These are phyloP conservation scores for Epizoanthus fatuus DNA, from an alignment of 92 coral and sea anemone species.

Conservation along the genomic window DNA sequence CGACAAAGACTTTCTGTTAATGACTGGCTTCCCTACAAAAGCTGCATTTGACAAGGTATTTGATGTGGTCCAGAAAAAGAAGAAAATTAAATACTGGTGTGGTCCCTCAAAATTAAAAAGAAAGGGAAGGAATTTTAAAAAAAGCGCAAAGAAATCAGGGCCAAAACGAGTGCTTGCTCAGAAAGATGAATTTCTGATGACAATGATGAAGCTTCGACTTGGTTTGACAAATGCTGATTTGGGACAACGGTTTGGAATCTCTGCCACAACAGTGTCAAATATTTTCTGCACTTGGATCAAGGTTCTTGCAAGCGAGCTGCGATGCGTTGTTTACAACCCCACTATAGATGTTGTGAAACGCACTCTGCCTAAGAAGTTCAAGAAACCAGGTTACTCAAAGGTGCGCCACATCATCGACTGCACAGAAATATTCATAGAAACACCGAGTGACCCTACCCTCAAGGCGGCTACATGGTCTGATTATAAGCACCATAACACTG, in stretches of 20 bases:
- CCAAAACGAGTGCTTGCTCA: conserved; percentile 49
- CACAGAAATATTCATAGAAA: too few species aligned
- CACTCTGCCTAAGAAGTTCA: conserved; percentile 62
- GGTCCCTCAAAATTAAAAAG: conserved; percentile 19
- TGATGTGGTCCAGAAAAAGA: neutral
- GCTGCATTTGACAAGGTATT: neutral
- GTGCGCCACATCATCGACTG: too few species aligned
- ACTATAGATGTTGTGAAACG: conserved; percentile 40
- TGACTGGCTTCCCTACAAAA: neutral
- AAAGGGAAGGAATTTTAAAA: conserved; percentile 51
- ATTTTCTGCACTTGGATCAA: conserved; percentile 68
- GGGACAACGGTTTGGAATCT: conserved; percentile 63
- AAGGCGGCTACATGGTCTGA: too few species aligned
- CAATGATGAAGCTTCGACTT: conserved; percentile 60
- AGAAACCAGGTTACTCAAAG: conserved; percentile 20
- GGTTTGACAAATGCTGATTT: conserved; percentile 72
- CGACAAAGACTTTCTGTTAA: too few species aligned
- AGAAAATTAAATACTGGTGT: neutral
- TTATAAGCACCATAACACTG: too few species aligned
- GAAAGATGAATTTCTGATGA: conserved; percentile 69
- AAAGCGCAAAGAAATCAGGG: conserved; percentile 28
- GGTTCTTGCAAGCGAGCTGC: conserved; percentile 52
- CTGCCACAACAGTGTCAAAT: conserved; percentile 52
- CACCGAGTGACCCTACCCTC: too few species aligned
- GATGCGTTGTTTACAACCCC: conserved; percentile 60